phyloP scores from a whole-genome alignment of 2,113 vertebrate species.

The Psammodynastes pulverulentus region DNA sequence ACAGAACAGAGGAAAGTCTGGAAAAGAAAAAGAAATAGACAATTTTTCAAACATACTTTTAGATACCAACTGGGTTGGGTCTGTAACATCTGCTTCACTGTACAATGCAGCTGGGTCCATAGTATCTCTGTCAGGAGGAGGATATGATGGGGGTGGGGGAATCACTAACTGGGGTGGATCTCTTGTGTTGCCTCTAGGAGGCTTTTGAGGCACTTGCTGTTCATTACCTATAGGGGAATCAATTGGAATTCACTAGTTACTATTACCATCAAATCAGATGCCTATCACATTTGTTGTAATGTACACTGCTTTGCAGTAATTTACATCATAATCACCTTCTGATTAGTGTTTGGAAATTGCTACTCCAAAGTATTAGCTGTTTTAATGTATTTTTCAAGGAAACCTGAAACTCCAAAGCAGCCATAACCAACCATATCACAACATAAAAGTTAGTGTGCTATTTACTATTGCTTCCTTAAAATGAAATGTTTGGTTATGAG shows the following conservation, averaged over 20 bases:
- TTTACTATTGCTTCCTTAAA: background rate
- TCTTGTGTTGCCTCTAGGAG: slow-evolving; percentile 70
- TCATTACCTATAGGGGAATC: slow-evolving; percentile 75
- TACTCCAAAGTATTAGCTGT: background rate
- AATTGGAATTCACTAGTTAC: slow-evolving; percentile 62
- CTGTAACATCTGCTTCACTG: slow-evolving; percentile 66
- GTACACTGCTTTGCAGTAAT: background rate
- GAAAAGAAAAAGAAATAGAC: slow-evolving; percentile 52
- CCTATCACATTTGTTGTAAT: background rate
- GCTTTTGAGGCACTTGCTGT: slow-evolving; percentile 77
- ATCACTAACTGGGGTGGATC: slow-evolving; percentile 73
- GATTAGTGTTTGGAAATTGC: background rate
- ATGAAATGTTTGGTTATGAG: background rate
- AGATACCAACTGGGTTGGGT: slow-evolving; percentile 65
- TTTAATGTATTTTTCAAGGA: background rate
- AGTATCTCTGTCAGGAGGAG: slow-evolving; percentile 70
- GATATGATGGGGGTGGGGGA: slow-evolving; percentile 77
- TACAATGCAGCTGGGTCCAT: slow-evolving; percentile 59
- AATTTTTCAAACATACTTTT: slow-evolving; percentile 73
- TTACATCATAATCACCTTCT: background rate
- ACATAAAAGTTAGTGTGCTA: background rate
- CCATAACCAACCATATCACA: background rate
- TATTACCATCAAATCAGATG: slow-evolving; percentile 43
- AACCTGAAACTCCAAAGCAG: background rate
- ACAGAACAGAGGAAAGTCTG: slow-evolving; percentile 57